Evolutionary conservation across 2,888 invertebrate species (phyloP), one percentile per base, ranked within the genome.

Genomic region (Amphimallon solstitiale): DNA sequence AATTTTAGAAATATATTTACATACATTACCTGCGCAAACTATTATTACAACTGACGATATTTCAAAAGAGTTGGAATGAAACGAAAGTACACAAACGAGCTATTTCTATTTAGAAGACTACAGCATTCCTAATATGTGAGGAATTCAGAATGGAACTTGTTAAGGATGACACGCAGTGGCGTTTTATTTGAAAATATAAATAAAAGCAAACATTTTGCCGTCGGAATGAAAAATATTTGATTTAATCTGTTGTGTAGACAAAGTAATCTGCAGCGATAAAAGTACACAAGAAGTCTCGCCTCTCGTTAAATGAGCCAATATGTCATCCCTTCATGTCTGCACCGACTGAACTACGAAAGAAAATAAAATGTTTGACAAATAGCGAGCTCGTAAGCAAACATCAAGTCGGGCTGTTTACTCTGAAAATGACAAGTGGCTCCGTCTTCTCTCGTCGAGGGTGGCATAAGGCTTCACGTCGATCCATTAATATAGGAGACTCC

Each of bases 211-310:
- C 56, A 59, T 59, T 45, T 29, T 43, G 43, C 56, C 43, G 38
- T 38, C 38, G 62, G 77, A 76, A 78, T 81, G 81, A 81, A 81
- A 82, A 82, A 81, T 81, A 80, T 81, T 81, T 81, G 80, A 80
- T 80, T 81, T 81, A 82, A 82, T 82, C 80, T 81, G 80, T 81
- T 79, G 79, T 80, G 80, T 78, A 80, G 81, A 81, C 81, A 80
- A 78, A 77, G 80, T 81, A 81, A 81, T 81, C 80, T 79, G 76
- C 78, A 78, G 78, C 79, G 78, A 81, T 80, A 80, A 81, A 80
- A 80, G 80, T 80, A 80, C 80, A 80, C 80, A 80, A 79, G 78
- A 78, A 79, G 79, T 79, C 76, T 77, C 79, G 80, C 79, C 76
- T 76, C 77, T 48, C 75, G 73, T 73, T 77, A 78, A 79, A 78